A percentile compares a stretch with the other conserved stretches of the same genome.
phyloP scores from a whole-genome alignment of 1,140 invertebrate genomes.

The Druon quercuslanigerum region DNA sequence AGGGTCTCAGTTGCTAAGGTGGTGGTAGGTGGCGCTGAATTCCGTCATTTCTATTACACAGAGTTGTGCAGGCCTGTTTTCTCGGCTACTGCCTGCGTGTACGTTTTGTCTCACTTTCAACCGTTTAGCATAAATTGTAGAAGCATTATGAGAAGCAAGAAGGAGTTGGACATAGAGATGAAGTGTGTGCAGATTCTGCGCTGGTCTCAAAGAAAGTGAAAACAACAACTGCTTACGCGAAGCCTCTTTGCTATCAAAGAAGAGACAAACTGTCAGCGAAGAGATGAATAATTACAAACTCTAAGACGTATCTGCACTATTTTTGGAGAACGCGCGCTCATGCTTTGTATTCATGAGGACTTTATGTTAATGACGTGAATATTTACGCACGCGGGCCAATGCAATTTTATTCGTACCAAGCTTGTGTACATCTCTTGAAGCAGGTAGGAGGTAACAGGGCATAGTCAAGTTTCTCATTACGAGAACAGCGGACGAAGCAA shows the following conservation, averaged over 20 bases:
- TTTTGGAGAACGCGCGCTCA: slow-evolving; percentile 40
- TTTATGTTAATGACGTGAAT: slow-evolving; percentile 48
- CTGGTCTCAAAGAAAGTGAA: no score
- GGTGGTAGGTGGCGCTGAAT: no score
- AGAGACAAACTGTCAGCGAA: slow-evolving; percentile 35
- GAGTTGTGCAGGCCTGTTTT: no score
- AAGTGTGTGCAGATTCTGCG: no score
- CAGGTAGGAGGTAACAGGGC: slow-evolving; percentile 37
- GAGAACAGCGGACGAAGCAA: slow-evolving; percentile 17
- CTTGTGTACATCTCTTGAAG: slow-evolving; percentile 41
- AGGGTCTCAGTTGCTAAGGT: no score
- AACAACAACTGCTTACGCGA: background rate
- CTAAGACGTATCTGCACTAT: background rate
- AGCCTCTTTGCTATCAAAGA: background rate
- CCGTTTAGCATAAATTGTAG: no score
- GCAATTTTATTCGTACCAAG: slow-evolving; percentile 46
- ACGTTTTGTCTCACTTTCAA: no score
- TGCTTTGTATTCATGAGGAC: slow-evolving; percentile 52
- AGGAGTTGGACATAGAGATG: no score
- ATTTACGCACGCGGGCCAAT: slow-evolving; percentile 47
- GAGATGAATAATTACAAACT: background rate
- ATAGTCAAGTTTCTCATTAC: slow-evolving; percentile 49
- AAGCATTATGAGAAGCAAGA: no score
- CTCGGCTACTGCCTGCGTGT: no score
- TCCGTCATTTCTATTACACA: no score